Evolutionary conservation across 2,113 vertebrate genomes (phyloP).

Genomic region (Silurus glanis): DNA sequence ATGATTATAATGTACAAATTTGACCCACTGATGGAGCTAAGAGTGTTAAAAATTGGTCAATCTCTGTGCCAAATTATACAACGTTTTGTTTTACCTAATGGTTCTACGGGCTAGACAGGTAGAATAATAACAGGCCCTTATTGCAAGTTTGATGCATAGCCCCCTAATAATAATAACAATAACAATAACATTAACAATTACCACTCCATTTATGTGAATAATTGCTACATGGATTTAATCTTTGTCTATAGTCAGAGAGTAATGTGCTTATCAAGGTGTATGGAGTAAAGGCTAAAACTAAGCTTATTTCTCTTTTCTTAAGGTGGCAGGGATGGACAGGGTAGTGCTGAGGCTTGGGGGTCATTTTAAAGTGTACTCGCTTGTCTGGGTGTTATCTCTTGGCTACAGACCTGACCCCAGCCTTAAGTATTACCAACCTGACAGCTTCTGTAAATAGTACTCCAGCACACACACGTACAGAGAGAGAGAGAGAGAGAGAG

Average conservation of each 20-base stretch:
- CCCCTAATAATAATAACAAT: neutral
- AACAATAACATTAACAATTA: neutral
- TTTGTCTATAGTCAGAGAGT: neutral
- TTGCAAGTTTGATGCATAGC: too few species aligned
- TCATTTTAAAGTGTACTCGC: constrained; percentile 20
- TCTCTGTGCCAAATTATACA: too few species aligned
- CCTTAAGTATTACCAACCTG: constrained; percentile 7
- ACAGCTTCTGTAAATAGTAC: constrained; percentile 26
- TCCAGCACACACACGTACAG: neutral
- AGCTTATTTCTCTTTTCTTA: neutral
- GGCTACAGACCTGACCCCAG: neutral
- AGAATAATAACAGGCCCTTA: too few species aligned
- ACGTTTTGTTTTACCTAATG: too few species aligned
- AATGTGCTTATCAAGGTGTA: neutral
- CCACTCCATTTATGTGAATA: neutral
- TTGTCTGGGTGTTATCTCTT: constrained; percentile 28
- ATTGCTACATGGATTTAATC: neutral
- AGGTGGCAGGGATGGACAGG: neutral
- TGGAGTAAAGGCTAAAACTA: neutral
- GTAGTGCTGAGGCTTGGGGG: neutral
- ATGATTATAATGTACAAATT: too few species aligned
- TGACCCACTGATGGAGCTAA: too few species aligned
- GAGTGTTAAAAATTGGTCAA: too few species aligned
- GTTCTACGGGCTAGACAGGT: too few species aligned
- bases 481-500: neutral